These are phyloP conservation scores for Eueremaeus valkanovi DNA, from an alignment of 2,888 invertebrate species.

Conservation along the genomic window DNA sequence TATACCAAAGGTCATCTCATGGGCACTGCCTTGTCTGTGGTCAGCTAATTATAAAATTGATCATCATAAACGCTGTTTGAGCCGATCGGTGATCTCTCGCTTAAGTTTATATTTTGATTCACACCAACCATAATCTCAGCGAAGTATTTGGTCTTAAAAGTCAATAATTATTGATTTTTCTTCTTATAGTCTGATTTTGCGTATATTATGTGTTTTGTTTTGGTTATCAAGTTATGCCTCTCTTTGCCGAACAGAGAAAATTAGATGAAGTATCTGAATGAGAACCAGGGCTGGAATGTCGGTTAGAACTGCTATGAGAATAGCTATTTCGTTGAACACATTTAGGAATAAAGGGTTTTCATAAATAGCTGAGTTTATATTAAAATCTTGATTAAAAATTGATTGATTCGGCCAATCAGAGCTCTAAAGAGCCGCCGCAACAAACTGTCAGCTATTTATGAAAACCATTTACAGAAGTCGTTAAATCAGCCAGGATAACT, in stretches of 20 bases:
- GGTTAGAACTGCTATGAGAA: background rate
- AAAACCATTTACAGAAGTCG: too few species aligned
- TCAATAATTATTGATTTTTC: background rate
- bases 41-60: too few species aligned
- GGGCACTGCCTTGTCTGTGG: background rate
- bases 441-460: too few species aligned
- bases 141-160: background rate
- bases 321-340: background rate
- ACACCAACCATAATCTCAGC: background rate
- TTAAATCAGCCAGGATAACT: too few species aligned
- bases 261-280: too few species aligned
- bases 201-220: background rate
- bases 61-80: too few species aligned
- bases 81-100: background rate
- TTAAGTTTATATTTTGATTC: background rate
- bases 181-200: background rate
- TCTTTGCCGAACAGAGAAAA: too few species aligned
- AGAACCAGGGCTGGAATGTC: background rate
- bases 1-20: background rate
- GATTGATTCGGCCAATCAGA: too few species aligned
- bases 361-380: too few species aligned
- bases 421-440: too few species aligned
- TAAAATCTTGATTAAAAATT: too few species aligned
- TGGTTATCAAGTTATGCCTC: background rate
- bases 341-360: too few species aligned